Evolutionary conservation across 1,140 invertebrate species (phyloP).

Genomic region (Cyphomyrmex costatus): DNA sequence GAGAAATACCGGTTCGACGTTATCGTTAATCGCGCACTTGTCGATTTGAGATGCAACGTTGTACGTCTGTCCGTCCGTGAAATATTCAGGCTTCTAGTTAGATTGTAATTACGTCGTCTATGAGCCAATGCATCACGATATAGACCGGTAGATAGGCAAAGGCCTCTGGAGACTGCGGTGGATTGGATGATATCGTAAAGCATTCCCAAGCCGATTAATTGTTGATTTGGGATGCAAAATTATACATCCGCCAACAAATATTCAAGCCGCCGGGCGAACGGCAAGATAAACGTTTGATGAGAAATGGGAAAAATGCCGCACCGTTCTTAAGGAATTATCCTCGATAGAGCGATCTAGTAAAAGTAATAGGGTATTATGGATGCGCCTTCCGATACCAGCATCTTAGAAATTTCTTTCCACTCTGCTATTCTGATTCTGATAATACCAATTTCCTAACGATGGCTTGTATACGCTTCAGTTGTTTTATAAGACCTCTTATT

Average conservation of each 20-base stretch:
- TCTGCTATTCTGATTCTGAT: slow-evolving; percentile 31
- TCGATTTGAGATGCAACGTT: slow-evolving; percentile 50
- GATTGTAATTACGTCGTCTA: slow-evolving; percentile 71
- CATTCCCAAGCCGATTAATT: slow-evolving; percentile 63
- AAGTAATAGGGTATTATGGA: slow-evolving; percentile 15
- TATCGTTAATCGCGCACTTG: slow-evolving; percentile 40
- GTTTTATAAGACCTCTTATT: background rate
- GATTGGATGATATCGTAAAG: slow-evolving; percentile 42
- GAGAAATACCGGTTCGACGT: slow-evolving; percentile 28
- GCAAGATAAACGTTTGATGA: slow-evolving; percentile 55
- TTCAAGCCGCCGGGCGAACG: slow-evolving; percentile 56
- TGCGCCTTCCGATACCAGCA: slow-evolving; percentile 9
- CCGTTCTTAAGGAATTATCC: slow-evolving; percentile 51
- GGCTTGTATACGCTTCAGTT: slow-evolving; percentile 3
- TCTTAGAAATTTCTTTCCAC: slow-evolving; percentile 2
- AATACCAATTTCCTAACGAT: slow-evolving; percentile 32
- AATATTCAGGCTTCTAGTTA: slow-evolving; percentile 64
- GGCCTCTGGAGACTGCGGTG: slow-evolving; percentile 52
- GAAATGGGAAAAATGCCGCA: slow-evolving; percentile 54
- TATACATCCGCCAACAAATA: slow-evolving; percentile 51
- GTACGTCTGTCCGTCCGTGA: slow-evolving; percentile 46
- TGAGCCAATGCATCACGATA: slow-evolving; percentile 67
- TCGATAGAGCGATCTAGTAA: slow-evolving; percentile 51
- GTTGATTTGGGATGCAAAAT: slow-evolving; percentile 67
- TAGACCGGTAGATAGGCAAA: slow-evolving; percentile 31